A percentile compares a stretch with the other conserved stretches of the same genome.
Evolutionary conservation across 2,113 vertebrate species (phyloP).

Genomic region (Apus apus): DNA sequence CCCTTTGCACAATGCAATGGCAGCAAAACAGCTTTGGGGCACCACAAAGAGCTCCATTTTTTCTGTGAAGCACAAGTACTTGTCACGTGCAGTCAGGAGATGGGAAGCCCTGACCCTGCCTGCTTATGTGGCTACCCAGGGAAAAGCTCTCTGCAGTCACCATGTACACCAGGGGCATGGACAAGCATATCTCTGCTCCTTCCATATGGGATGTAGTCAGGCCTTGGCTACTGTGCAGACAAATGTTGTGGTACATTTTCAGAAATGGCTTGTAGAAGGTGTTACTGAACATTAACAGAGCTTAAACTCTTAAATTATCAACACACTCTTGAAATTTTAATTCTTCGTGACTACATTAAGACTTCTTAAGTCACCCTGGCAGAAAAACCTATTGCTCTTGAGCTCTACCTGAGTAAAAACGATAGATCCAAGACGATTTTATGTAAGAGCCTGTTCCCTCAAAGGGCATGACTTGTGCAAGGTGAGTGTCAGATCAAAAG

Average conservation of each 20-base stretch:
- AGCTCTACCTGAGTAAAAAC: background rate
- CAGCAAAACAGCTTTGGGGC: background rate
- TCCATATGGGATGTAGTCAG: background rate
- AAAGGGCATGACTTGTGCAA: background rate
- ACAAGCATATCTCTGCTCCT: background rate
- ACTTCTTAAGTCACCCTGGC: background rate
- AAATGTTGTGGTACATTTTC: background rate
- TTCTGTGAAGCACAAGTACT: background rate
- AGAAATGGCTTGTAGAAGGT: background rate
- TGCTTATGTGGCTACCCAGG: background rate
- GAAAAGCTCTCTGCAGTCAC: background rate
- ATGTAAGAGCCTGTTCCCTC: background rate
- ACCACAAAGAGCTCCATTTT: background rate
- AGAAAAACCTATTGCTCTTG: background rate
- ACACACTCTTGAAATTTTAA: background rate
- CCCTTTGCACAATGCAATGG: background rate
- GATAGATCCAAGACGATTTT: background rate
- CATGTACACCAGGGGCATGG: fast-evolving
- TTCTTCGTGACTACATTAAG: background rate
- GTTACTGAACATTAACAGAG: background rate
- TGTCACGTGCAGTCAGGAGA: background rate
- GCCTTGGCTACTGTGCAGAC: background rate
- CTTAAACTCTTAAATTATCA: background rate
- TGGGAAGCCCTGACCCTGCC: background rate
- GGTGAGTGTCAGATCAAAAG: background rate